Conservation (phyloP, 2,113 vertebrate genomes). For the Mesembrinibis cayennensis region DNA sequence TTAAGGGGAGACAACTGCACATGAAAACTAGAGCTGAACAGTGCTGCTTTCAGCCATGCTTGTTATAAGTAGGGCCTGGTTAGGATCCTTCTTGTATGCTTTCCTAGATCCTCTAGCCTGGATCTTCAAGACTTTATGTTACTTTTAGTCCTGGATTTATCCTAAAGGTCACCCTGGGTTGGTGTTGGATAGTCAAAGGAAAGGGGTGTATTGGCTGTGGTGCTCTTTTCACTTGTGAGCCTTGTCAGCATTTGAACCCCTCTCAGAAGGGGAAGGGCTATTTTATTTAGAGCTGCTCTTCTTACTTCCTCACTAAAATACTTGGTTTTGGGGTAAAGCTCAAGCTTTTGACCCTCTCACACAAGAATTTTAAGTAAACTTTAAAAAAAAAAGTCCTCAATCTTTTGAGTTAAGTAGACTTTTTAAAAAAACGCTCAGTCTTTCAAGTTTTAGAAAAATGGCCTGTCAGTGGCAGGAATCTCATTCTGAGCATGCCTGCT, state of each 20-base stretch:
- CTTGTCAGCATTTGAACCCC: neutral
- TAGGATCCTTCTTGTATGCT: neutral
- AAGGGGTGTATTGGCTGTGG: neutral
- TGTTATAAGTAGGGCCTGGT: accelerated
- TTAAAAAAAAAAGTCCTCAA: neutral
- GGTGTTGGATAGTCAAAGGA: neutral
- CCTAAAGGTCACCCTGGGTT: neutral
- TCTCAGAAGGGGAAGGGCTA: neutral
- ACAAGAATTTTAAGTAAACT: neutral
- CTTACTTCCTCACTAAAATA: neutral
- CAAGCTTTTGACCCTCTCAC: neutral
- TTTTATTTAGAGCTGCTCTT: neutral
- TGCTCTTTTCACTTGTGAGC: neutral
- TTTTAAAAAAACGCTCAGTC: neutral
- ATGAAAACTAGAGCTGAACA: neutral
- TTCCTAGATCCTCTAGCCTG: neutral
- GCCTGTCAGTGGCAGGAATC: neutral
- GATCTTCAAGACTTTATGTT: neutral
- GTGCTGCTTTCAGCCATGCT: neutral
- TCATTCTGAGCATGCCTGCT: neutral
- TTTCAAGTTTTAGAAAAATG: neutral
- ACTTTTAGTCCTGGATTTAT: neutral
- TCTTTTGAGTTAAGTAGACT: neutral
- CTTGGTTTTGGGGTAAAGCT: neutral
- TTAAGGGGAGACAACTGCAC: neutral